These are phyloP conservation scores for Conus ventricosus DNA, from an alignment of 1,140 invertebrate genomes.

Conservation along the genomic window DNA sequence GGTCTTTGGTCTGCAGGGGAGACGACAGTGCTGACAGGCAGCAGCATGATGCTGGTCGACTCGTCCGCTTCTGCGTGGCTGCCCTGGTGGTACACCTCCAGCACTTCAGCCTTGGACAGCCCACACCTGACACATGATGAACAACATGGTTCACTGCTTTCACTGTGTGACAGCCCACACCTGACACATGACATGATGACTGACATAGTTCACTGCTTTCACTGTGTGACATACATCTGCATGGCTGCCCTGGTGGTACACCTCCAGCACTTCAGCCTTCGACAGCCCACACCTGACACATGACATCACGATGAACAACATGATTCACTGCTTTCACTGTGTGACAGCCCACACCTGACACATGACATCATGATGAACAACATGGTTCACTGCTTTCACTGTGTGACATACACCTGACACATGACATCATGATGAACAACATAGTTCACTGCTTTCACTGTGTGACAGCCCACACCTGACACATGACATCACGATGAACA, in stretches of 20 bases:
- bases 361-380: no score
- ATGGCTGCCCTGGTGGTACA: slow-evolving; percentile 69
- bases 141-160: no score
- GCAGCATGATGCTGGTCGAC: slow-evolving; percentile 65
- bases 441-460: no score
- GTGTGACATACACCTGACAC: no score
- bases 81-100: slow-evolving; percentile 63
- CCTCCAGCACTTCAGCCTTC: slow-evolving; percentile 56
- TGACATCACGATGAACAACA: no score
- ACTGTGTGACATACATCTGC: slow-evolving; percentile 50
- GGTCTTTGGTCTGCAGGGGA: slow-evolving; percentile 47
- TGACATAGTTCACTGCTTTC: no score
- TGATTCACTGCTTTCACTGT: no score
- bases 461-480: no score
- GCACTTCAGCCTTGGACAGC: slow-evolving; percentile 60
- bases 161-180: slow-evolving; percentile 47
- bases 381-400: no score
- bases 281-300: slow-evolving; percentile 59
- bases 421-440: no score
- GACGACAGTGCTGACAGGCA: slow-evolving; percentile 54
- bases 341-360: no score
- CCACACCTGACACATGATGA: slow-evolving; percentile 53
- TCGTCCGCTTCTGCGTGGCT: slow-evolving; percentile 72
- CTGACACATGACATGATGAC: slow-evolving; percentile 48
- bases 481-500: no score